Evolutionary conservation across 1,140 invertebrate species (phyloP), one percentile per base, ranked within the genome.

Genomic region (Apis mellifera): DNA sequence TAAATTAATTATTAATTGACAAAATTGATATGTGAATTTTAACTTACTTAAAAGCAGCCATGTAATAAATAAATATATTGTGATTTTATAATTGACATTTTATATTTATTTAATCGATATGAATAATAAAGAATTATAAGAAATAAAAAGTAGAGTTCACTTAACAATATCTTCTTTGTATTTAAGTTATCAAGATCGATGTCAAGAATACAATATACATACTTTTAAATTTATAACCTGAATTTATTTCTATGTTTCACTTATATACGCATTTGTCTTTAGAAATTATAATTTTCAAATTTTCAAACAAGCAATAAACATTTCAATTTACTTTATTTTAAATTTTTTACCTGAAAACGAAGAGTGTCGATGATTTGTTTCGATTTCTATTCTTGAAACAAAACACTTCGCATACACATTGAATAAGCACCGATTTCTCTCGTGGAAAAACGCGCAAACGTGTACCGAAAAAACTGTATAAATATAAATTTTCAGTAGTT

Each of bases 371-470:
- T 32, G 17, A 21, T 26, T 21, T 8, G 7, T 21, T 19, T 52
- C 17, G 7, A 19, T 42, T 26, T 78, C 17, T 52, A 9, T 19
- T 21, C 3, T 72, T 21, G 15, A 11, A 80, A 80, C n/a, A n/a
- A 52, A 32, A 76, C 73, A 82, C 72, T 59, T 13, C 15, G 70
- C 52, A 17, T 60, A 73, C 64, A 82, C 79, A 69, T 42, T 82
- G 69, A 69, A 65, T 76, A 76, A 42, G 71, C 62, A 57, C 60
- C n/a, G 70, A 64, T 48, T 62, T 8, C 32, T 50, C 19, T 55
- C 2, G 21, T 23, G 17, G 23, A 0, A 55, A 23, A 74, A 74
- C 21, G 79, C 42, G 19, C 42, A 17, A n/a, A 17, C 54, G 19
- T 52, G 21, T 57, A n/a, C 9, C 11, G 52, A 7, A 0, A 48